Evolutionary conservation across 2,797 vertebrate species (phyloP).

Genomic region (Betta splendens): DNA sequence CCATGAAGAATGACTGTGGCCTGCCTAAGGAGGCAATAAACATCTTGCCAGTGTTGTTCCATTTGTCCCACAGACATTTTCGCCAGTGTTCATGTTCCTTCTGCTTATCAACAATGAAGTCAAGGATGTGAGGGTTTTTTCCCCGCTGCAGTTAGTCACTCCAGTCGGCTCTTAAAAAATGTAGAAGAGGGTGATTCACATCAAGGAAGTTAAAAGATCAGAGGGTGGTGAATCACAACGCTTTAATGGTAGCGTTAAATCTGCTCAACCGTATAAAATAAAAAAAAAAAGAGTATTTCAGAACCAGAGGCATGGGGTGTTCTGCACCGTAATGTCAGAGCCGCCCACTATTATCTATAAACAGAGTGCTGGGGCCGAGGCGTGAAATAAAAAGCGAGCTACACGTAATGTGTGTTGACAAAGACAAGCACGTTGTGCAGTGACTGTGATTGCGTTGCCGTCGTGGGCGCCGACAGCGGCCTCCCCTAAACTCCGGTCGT

Average conservation of each 20-base stretch:
- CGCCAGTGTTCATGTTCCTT: constrained; percentile 40
- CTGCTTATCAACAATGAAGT: constrained; percentile 65
- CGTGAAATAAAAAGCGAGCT: constrained; percentile 73
- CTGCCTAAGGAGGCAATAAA: constrained; percentile 38
- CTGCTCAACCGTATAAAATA: constrained; percentile 66
- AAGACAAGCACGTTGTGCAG: constrained; percentile 57
- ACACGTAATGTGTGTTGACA: constrained; percentile 64
- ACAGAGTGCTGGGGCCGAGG: constrained; percentile 59
- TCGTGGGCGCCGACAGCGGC: constrained; percentile 41
- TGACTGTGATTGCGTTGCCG: constrained; percentile 52
- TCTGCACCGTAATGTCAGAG: constrained; percentile 65
- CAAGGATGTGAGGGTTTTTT: constrained; percentile 43
- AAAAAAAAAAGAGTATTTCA: constrained; percentile 61
- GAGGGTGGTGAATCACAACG: constrained; percentile 65
- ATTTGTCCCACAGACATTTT: constrained; percentile 45
- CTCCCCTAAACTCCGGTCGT: constrained; percentile 69
- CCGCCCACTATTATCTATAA: constrained; percentile 71
- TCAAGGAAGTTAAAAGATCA: constrained; percentile 69
- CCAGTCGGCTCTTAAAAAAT: constrained; percentile 60
- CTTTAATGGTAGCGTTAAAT: constrained; percentile 64
- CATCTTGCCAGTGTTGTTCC: constrained; percentile 38
- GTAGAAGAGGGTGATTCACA: constrained; percentile 66
- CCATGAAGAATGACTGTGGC: constrained; percentile 33
- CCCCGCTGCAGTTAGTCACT: constrained; percentile 53
- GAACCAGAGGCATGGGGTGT: constrained; percentile 60